Conservation (phyloP, 2,888 invertebrate species). For the Spatulosminthurus flaviceps region DNA sequence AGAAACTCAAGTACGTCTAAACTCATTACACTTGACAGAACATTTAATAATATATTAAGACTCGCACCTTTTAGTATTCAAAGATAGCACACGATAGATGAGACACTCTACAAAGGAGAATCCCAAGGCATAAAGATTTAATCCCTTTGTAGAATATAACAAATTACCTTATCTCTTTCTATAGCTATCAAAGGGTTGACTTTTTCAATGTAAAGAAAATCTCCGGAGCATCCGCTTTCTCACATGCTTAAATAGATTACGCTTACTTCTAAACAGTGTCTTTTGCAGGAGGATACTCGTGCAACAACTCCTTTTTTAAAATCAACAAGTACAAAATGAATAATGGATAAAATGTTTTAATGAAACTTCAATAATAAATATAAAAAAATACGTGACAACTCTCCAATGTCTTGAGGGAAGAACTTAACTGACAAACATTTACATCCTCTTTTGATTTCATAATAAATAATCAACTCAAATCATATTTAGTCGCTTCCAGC, state of each 20-base stretch:
- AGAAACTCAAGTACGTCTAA: too few relatives aligned
- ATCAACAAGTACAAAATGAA: slow-evolving; percentile 9
- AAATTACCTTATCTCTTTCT: not conserved
- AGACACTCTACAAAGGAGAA: not conserved
- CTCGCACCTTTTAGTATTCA: slow-evolving; percentile 12
- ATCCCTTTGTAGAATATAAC: not conserved
- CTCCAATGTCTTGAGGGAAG: slow-evolving; percentile 7
- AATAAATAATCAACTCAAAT: slow-evolving; percentile 4
- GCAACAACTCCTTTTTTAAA: not conserved
- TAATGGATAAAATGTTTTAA: slow-evolving; percentile 1
- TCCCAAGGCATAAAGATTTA: slow-evolving; percentile 18
- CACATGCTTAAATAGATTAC: too few relatives aligned
- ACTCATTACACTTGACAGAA: too few relatives aligned
- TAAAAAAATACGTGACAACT: not conserved
- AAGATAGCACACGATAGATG: not conserved
- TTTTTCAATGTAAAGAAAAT: not conserved
- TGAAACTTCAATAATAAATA: slow-evolving; percentile 10
- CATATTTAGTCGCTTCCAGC: not conserved
- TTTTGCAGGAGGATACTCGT: not conserved
- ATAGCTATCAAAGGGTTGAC: not conserved
- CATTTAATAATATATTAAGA: not conserved
- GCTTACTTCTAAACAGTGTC: not conserved
- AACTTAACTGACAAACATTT: not conserved
- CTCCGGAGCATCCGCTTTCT: not conserved
- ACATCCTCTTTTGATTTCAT: not conserved